Percentiles rank a stretch among this genome's conserved stretches.
Evolutionary conservation across 2,797 vertebrate genomes (phyloP).

Genomic region (Decapterus maruadsi): DNA sequence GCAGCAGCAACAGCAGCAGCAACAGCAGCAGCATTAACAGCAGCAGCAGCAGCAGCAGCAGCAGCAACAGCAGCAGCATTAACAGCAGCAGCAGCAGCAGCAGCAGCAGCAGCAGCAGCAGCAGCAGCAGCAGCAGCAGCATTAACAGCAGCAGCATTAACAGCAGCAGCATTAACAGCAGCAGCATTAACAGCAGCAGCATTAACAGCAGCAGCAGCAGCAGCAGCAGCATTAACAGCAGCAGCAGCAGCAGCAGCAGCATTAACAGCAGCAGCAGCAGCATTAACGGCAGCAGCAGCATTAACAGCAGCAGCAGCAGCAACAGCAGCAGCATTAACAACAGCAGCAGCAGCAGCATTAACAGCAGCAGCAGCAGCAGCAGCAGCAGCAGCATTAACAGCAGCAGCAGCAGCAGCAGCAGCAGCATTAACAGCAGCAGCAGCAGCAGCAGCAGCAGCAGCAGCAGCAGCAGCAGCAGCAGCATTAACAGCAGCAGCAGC

Average conservation of each 20-base stretch:
- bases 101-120: too few species aligned
- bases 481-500: constrained; percentile 18
- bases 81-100: constrained; percentile 70
- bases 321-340: too few species aligned
- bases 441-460: constrained; percentile 19
- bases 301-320: constrained; percentile 18
- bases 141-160: too few species aligned
- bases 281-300: constrained; percentile 72
- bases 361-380: not conserved
- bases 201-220: constrained; percentile 40
- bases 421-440: constrained; percentile 64
- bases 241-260: constrained; percentile 61
- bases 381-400: constrained; percentile 73
- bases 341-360: constrained; percentile 67
- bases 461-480: constrained; percentile 64
- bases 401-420: not conserved
- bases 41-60: constrained; percentile 64
- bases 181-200: constrained; percentile 62
- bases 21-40: constrained; percentile 2
- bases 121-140: constrained; percentile 68
- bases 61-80: too few species aligned
- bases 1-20: constrained; percentile 60
- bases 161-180: too few species aligned
- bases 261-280: too few species aligned
- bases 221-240: constrained; percentile 51